Evolutionary conservation across 1,140 invertebrate species (phyloP).

Genomic region (Nymphalis io): DNA sequence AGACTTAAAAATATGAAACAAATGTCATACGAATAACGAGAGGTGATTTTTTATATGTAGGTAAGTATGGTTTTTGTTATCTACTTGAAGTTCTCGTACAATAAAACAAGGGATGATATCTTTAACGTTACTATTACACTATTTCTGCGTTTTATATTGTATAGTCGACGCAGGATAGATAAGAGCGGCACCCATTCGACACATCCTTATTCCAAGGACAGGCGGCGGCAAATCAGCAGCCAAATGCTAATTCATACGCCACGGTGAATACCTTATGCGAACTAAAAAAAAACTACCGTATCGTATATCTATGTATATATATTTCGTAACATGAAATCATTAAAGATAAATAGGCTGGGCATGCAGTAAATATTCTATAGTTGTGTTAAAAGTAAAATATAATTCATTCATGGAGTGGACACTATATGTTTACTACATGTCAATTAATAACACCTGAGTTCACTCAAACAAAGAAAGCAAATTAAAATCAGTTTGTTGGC

Average conservation of each 20-base stretch:
- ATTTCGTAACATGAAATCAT: constrained; percentile 35
- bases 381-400: background rate
- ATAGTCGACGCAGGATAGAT: constrained; percentile 8
- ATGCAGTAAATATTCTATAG: too few species aligned
- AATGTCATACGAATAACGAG: too few species aligned
- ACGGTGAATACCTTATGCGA: constrained; percentile 68
- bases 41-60: too few species aligned
- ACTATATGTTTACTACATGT: constrained; percentile 44
- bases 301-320: constrained; percentile 28
- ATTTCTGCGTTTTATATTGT: constrained; percentile 3
- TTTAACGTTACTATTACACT: background rate
- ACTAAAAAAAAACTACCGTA: constrained; percentile 34
- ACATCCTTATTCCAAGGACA: constrained; percentile 77
- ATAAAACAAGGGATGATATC: constrained; percentile 5
- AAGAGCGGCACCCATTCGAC: constrained; percentile 20
- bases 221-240: constrained; percentile 54
- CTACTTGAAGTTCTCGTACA: background rate
- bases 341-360: constrained; percentile 31
- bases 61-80: background rate
- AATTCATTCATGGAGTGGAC: constrained; percentile 25
- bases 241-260: constrained; percentile 71
- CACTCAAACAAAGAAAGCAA: constrained; percentile 52
- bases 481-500: constrained; percentile 61
- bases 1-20: too few species aligned
- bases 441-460: constrained; percentile 46